A percentile compares a stretch with the other conserved stretches of the same genome.
Conservation (phyloP, 2,797 vertebrate genomes). For the Mormyrus hasselquistii region DNA sequence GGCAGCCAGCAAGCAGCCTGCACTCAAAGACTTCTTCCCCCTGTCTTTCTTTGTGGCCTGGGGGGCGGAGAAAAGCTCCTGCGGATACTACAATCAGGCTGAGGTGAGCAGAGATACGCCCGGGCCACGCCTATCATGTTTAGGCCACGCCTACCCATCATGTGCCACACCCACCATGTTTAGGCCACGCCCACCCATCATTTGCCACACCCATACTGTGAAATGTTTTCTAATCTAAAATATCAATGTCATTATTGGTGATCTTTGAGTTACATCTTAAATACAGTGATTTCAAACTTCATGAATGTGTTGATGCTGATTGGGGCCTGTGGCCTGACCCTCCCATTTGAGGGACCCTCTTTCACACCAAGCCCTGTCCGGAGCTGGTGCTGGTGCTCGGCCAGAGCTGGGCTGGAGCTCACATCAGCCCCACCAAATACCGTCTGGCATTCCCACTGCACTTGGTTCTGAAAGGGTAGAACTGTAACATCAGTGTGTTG, state of each 20-base stretch:
- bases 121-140: background rate
- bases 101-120: constrained; percentile 23
- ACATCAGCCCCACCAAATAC: background rate
- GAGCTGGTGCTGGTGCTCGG: too few species aligned
- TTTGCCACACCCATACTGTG: background rate
- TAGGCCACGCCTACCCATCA: too few species aligned
- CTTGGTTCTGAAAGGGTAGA: background rate
- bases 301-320: background rate
- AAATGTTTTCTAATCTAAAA: background rate
- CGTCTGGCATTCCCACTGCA: background rate
- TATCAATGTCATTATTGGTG: background rate
- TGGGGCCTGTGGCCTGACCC: background rate
- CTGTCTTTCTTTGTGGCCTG: constrained; percentile 27
- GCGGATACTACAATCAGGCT: constrained; percentile 28
- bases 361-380: background rate
- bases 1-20: constrained; percentile 25
- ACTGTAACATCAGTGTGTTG: background rate
- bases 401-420: background rate
- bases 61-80: constrained; percentile 22
- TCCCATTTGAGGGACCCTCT: background rate
- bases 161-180: background rate
- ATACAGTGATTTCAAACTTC: background rate
- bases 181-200: too few species aligned
- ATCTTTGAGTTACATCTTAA: background rate
- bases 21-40: constrained; percentile 32